Conservation (phyloP, 64 coral and sea anemone genomes). For the Montipora capricornis region DNA sequence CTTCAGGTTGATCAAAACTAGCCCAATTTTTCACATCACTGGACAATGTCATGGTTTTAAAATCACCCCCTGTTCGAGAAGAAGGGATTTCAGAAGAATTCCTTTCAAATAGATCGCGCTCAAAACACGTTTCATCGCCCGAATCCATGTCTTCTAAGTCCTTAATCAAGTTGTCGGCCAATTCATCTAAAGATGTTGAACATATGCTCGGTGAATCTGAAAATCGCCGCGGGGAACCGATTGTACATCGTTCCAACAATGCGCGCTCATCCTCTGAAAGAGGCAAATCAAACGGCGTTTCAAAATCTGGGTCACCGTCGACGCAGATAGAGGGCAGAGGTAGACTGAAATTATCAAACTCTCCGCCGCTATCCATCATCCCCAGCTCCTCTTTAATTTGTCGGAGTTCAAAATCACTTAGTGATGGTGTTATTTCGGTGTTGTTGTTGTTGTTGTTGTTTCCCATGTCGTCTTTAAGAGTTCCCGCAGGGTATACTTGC, state of each 20-base stretch:
- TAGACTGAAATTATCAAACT: constrained; percentile 43
- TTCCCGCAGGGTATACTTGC: constrained; percentile 7
- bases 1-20: not conserved
- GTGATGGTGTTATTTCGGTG: constrained; percentile 34
- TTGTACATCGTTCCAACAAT: constrained; percentile 83
- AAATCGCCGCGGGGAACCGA: constrained; percentile 75
- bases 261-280: constrained; percentile 80
- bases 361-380: constrained; percentile 64
- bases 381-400: constrained; percentile 89
- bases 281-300: constrained; percentile 89
- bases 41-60: not conserved
- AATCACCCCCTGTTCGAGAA: not conserved
- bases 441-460: constrained; percentile 16
- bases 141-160: constrained; percentile 70
- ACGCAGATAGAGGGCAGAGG: constrained; percentile 48
- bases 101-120: not conserved
- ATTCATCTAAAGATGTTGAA: constrained; percentile 77
- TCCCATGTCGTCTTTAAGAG: not conserved
- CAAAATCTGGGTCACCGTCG: not conserved
- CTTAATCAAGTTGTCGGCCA: constrained; percentile 89
- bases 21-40: not conserved
- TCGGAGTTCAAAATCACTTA: constrained; percentile 77
- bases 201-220: constrained; percentile 62
- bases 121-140: not conserved
- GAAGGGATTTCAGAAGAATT: not conserved